Base-by-base conservation (phyloP, 92 coral and sea anemone species). In the Palythoa grandiflora region DNA sequence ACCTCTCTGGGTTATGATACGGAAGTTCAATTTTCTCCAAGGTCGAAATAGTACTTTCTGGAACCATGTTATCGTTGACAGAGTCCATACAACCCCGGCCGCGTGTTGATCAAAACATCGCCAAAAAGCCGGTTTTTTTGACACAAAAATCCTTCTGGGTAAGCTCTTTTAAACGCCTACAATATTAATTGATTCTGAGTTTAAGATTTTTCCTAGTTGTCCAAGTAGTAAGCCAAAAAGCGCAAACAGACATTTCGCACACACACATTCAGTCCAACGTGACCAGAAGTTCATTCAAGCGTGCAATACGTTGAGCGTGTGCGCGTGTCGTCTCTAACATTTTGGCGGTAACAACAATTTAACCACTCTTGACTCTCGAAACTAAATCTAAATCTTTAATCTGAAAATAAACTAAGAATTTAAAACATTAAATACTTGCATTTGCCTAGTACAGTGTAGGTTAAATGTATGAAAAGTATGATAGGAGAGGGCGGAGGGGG, bases 11-110 rank as follows among this genome's bases (percentile, higher is more conserved):
- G 48, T 87, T 83, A 37, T 86, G 75, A 54, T 80, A 84, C n/a
- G 96, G 94, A 28, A 93, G 93, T 9, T 84, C 89, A 47, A 88
- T 48, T 20, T 65, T 40, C 36, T 80, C 38, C 28, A 65, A 55
- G 51, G 84, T 68, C 13, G 84, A 79, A 79, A 20, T 54, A 20
- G 17, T 38, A 55, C 13, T 10, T 13, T 44, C 74, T 65, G 12
- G 55, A 38, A 38, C 44, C 85, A 65, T 79, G 73, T 63, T 60
- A 2, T 40, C 38, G 71, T 21, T 7, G 37, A 70, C 35, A 47
- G 65, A 60, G 9, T n/a, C 13, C 35, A n/a, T 2, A 6, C 72
- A 21, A 61, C 20, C 79, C 17, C n/a, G 14, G 20, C 28, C 15
- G 20, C 61, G 17, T 55, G 61, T 15, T 55, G 61, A 15, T 48